These are phyloP conservation scores for Staurois parvus DNA, from an alignment of 2,797 vertebrate species.

Conservation along the genomic window DNA sequence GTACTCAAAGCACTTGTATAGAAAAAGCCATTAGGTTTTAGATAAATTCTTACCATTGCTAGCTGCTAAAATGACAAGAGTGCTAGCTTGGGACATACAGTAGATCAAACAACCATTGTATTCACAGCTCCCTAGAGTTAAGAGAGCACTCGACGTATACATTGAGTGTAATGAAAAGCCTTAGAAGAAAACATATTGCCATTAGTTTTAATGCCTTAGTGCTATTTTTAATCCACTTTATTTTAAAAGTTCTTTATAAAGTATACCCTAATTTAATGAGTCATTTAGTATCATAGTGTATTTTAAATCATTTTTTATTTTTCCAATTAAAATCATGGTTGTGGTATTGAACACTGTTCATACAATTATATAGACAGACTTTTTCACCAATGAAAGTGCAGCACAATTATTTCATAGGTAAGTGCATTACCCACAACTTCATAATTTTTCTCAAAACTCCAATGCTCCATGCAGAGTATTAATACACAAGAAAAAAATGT, in stretches of 20 bases:
- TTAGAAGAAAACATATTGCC: conserved; percentile 4
- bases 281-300: not conserved
- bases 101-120: conserved; percentile 48
- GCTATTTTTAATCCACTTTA: conserved; percentile 25
- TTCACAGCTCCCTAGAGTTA: conserved; percentile 43
- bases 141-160: conserved; percentile 36
- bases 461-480: no score
- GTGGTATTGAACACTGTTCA: no score
- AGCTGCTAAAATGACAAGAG: conserved; percentile 43
- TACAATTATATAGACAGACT: no score
- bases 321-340: no score
- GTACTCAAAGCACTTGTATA: conserved; percentile 32
- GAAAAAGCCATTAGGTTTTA: conserved; percentile 30
- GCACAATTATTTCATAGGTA: no score
- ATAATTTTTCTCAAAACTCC: no score
- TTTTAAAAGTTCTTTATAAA: not conserved
- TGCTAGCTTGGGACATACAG: conserved; percentile 35
- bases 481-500: no score
- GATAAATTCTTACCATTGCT: conserved; percentile 50
- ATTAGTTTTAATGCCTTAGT: conserved; percentile 42
- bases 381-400: no score
- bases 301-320: no score
- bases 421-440: no score
- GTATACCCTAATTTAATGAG: not conserved
- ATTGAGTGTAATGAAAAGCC: not conserved